These are phyloP conservation scores for Pseudoatta argentina DNA, from an alignment of 1,140 invertebrate genomes.

Conservation along the genomic window DNA sequence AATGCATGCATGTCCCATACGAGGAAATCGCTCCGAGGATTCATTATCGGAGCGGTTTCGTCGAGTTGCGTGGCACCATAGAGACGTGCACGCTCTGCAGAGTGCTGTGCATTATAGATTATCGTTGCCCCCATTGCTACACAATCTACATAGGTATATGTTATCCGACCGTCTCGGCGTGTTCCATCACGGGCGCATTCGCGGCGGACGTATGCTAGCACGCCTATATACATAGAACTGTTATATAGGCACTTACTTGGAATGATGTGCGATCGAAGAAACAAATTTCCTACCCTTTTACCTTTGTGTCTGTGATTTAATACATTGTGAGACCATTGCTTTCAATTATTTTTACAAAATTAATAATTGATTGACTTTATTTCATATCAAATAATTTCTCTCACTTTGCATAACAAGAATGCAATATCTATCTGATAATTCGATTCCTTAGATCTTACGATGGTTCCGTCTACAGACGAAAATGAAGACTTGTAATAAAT, in stretches of 20 bases:
- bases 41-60: constrained; percentile 47
- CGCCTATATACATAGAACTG: not conserved
- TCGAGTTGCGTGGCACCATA: constrained; percentile 26
- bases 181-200: constrained; percentile 23
- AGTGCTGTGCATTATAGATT: constrained; percentile 58
- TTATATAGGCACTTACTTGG: not conserved
- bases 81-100: constrained; percentile 19
- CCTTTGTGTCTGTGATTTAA: not conserved
- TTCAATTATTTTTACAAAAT: not conserved
- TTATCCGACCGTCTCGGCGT: constrained; percentile 48
- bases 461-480: not conserved
- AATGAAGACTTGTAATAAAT: constrained; percentile 22
- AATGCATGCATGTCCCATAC: not conserved
- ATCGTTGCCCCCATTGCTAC: constrained; percentile 56
- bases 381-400: not conserved
- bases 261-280: constrained; percentile 14
- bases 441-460: constrained; percentile 8
- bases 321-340: not conserved
- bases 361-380: not conserved
- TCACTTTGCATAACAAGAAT: not conserved
- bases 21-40: constrained; percentile 50
- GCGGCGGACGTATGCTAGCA: not conserved
- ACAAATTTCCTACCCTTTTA: not conserved
- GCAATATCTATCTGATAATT: not conserved
- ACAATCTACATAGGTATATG: constrained; percentile 49